Conservation (phyloP, 2,888 invertebrate genomes). For the Oscheius myriophilus region DNA sequence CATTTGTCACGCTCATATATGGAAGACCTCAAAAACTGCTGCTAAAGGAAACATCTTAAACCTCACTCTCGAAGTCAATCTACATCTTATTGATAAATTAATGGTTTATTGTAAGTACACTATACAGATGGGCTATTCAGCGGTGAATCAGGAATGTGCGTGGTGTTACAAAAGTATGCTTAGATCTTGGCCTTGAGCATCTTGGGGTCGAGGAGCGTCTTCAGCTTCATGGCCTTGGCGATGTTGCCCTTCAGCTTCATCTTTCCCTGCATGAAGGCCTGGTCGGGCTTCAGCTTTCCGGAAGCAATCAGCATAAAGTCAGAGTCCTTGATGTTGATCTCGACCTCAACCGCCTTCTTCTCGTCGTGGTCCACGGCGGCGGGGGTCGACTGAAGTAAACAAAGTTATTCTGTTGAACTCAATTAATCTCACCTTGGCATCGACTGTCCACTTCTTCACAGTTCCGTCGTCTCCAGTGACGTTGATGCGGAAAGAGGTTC, state of each 20-base stretch:
- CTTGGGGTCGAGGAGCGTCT: conserved; percentile 77
- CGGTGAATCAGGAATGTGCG: too few species aligned
- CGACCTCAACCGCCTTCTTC: conserved; percentile 56
- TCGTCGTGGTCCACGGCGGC: conserved; percentile 52
- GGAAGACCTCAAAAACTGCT: too few species aligned
- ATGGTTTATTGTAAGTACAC: too few species aligned
- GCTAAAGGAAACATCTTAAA: too few species aligned
- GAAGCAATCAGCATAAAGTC: conserved; percentile 88
- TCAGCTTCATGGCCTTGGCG: conserved; percentile 92
- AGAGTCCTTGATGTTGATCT: conserved; percentile 85
- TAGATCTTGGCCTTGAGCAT: conserved; percentile 70
- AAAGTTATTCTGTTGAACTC: background rate
- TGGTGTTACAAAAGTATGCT: conserved; percentile 10
- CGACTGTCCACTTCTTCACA: conserved; percentile 83
- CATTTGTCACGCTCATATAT: too few species aligned
- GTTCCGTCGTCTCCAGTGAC: conserved; percentile 80
- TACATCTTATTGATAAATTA: too few species aligned
- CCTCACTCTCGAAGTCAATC: too few species aligned
- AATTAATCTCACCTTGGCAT: conserved; percentile 77
- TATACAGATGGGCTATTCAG: too few species aligned
- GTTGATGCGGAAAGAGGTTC: conserved; percentile 87
- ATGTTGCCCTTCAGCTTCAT: conserved; percentile 93
- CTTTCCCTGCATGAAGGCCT: conserved; percentile 82
- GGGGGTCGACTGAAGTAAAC: conserved; percentile 31
- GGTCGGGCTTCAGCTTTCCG: conserved; percentile 86